Evolutionary conservation across 2,888 invertebrate genomes (phyloP), one percentile per base, ranked within the genome.

Genomic region (Lasioglossum zephyrum): DNA sequence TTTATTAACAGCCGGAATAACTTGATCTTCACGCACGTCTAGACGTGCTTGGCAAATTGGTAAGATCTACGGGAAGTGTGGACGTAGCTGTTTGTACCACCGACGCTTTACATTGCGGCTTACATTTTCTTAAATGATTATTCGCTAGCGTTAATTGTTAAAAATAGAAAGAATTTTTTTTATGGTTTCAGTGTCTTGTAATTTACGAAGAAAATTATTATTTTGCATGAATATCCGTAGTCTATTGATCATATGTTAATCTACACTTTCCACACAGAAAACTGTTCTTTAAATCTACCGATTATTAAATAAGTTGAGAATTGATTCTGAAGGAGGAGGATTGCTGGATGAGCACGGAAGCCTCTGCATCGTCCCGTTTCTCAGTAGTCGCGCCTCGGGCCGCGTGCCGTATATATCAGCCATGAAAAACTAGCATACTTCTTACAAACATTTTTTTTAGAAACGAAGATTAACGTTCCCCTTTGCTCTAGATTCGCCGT

Each of bases 381-480:
- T 82, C 85, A 72, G 77, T 31, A 84, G 60, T 57, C 66, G 13
- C 75, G 36, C 72, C 63, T 66, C 72, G 70, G 41, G 76, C 53
- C 57, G 76, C 31, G 76, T 78, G 82, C 84, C 87, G 36, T 80
- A 83, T 83, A 83, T 70, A 79, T 83, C 82, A 73, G 31, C 57
- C 3, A 44, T 78, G 82, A 83, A 88, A 84, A 90, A 88, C 83
- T 82, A 79, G 78, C 87, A 85, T 87, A 87, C 85, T 87, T 88
- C 90, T 90, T 88, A 81, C 83, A 44, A 75, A 85, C 84, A 78
- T 87, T 74, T 80, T 87, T 87, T 53, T 74, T 80, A 60, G 73
- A 84, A 90, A 90, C 87, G 90, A 90, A 90, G 90, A 90, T 88
- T 88, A 90, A 90, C 90, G 90, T 80, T 60, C 84, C 83, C 75